Percentiles rank a stretch among this genome's conserved stretches.
Evolutionary conservation across 2,888 invertebrate species (phyloP).

Genomic region (Tubiluchus corallicola): DNA sequence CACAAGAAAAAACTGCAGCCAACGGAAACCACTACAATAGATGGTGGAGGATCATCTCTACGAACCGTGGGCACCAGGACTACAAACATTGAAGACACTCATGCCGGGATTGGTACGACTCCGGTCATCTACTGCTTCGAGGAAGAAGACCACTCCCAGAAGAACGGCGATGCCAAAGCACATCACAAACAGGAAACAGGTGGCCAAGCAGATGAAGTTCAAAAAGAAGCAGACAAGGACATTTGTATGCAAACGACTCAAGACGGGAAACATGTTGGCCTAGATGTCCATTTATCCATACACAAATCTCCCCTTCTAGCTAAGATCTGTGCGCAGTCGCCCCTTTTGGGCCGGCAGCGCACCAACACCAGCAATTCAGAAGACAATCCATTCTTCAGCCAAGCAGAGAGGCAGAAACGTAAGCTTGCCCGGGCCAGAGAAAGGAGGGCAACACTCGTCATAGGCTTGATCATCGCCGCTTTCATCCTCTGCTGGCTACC

Average conservation of each 20-base stretch:
- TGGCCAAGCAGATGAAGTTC: too few species aligned
- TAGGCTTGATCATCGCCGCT: constrained; percentile 94
- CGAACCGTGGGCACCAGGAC: neutral
- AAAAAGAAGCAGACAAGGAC: neutral
- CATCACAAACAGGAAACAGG: too few species aligned
- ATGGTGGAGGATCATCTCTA: too few species aligned
- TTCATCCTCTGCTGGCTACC: constrained; percentile 97
- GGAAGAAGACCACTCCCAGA: neutral
- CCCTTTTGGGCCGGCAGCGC: constrained; percentile 7
- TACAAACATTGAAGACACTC: neutral
- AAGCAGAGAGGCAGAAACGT: constrained; percentile 80
- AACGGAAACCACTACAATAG: constrained; percentile 14
- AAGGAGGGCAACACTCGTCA: constrained; percentile 81
- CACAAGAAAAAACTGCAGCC: constrained; percentile 15
- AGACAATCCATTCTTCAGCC: too few species aligned
- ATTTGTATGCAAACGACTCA: neutral
- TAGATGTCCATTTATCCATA: constrained; percentile 4
- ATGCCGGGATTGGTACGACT: neutral
- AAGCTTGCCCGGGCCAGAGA: constrained; percentile 85
- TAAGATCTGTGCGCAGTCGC: neutral
- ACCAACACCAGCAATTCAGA: neutral
- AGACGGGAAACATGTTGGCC: neutral
- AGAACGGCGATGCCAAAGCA: neutral
- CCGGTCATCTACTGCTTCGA: too few species aligned
- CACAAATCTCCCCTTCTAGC: constrained; percentile 2